Conservation (phyloP, 2,797 vertebrate genomes). For the Pampus argenteus region DNA sequence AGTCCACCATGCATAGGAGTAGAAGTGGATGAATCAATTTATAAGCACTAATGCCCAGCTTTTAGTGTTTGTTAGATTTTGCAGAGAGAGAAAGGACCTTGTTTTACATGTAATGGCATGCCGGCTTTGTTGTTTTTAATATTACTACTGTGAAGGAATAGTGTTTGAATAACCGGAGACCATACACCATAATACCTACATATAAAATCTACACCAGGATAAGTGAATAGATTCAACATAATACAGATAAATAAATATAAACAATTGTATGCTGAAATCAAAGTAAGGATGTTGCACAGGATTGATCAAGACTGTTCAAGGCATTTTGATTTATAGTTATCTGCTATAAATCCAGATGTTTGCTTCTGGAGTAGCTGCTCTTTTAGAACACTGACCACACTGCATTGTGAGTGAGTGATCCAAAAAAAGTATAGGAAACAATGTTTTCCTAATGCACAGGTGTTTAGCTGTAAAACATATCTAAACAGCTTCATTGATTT, state of each 20-base stretch:
- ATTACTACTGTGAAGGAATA: no score
- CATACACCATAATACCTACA: background rate
- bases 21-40: no score
- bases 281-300: background rate
- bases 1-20: no score
- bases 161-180: background rate
- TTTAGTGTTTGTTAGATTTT: no score
- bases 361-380: background rate
- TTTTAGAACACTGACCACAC: background rate
- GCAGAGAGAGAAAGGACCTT: no score
- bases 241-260: no score
- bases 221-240: background rate
- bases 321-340: constrained; percentile 5
- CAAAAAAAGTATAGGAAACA: no score
- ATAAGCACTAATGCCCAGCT: no score
- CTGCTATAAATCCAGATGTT: background rate
- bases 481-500: background rate
- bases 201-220: background rate
- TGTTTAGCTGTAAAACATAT: no score
- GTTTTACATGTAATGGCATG: no score
- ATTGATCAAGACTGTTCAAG: background rate
- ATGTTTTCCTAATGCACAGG: no score
- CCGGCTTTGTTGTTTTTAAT: no score
- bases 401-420: background rate
- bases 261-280: background rate